Base-by-base conservation (phyloP, 2,888 invertebrate genomes). In the Drosophila kambysellisi region DNA sequence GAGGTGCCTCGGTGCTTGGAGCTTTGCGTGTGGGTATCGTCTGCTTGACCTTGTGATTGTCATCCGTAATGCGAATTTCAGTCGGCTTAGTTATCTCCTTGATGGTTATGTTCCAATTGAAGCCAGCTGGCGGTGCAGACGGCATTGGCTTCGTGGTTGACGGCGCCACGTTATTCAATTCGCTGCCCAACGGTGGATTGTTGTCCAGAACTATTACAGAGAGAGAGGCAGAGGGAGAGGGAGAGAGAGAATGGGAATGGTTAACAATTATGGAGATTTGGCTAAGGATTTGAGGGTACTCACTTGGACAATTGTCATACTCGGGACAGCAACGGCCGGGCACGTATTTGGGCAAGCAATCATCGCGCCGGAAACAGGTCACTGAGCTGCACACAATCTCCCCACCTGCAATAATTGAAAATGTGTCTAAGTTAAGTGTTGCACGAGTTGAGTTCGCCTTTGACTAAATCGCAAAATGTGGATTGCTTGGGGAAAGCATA, bases 281-380 rank as follows among this genome's bases (percentile, higher is more conserved):
- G 25, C 35, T 46, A 6, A 6, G 29, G 53, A 74, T 37, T 57
- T 51, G 51, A 48, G 32, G 41, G 43, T 30, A 82, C 91, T 90
- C 70, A 93, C 96, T 96, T 46, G 96, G 96, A 91, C 97, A 97
- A 93, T 97, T 96, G 91, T 96, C 96, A 92, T 96, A 97, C 91
- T 96, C 96, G 1, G 97, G 97, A 90, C 97, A 97, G 93, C 97
- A 97, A 89, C 96, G 95, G 58, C 96, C 96, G 15, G 95, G 94
- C 80, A 96, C 95, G 78, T 95, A 95, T 74, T 95, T 94, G 43
- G 96, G 96, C 87, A 95, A 94, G 93, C 97, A 97, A 93, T 97
- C 97, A 79, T 95, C 95, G 61, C 97, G 94, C 82, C 95, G 95
- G 93, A 96, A 96, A 93, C 97, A 97, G 60, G 96, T 96, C 79